Evolutionary conservation across 2,888 invertebrate genomes (phyloP), one percentile per base, ranked within the genome.

Genomic region (Melipona beecheii): DNA sequence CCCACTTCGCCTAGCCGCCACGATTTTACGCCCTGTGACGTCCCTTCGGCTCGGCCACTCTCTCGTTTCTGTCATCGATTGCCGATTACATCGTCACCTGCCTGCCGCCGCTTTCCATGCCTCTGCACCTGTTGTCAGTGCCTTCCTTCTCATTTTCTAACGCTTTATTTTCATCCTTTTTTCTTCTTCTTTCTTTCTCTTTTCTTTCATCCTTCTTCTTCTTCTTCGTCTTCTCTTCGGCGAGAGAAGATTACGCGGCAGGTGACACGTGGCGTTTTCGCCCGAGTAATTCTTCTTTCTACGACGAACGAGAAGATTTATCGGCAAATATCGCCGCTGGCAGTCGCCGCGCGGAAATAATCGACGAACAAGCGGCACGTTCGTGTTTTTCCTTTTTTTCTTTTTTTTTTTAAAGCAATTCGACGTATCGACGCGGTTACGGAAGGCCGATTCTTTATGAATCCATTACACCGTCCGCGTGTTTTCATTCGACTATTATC

Each of bases 51-150:
- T 54, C 27, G 76, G 84, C 65, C 71, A 78, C 87, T 86, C 81
- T 86, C 86, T 84, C 85, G 81, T 78, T 87, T 84, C 86, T 85
- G 85, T 91, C 91, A 91, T 92, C 89, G 91, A 91, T 89, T 90
- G 82, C 83, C 88, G 84, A 88, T 91, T 84, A 86, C 74, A 54
- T 83, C 81, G 62, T 83, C 83, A 81, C 78, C 68, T 78, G 76
- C 43, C 70, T 24, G 21, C 24, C 65, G 36, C 13, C 50, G 31
- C 21, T 52, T 58, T 65, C 72, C 64, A 76, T 68, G 36, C 74
- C 24, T 54, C 82, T 19, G 60, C 75, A 81, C 76, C 83, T 83
- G 81, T 75, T 75, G 60, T 66, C 17, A 52, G 0, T 71, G 27
- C 19, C 49, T 70, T n/a, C 11, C 17, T 52, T 36, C 36, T n/a